A percentile compares a stretch with the other conserved stretches of the same genome.
These are phyloP conservation scores for Eurosta solidaginis DNA, from an alignment of 1,140 invertebrate species.

Conservation along the genomic window DNA sequence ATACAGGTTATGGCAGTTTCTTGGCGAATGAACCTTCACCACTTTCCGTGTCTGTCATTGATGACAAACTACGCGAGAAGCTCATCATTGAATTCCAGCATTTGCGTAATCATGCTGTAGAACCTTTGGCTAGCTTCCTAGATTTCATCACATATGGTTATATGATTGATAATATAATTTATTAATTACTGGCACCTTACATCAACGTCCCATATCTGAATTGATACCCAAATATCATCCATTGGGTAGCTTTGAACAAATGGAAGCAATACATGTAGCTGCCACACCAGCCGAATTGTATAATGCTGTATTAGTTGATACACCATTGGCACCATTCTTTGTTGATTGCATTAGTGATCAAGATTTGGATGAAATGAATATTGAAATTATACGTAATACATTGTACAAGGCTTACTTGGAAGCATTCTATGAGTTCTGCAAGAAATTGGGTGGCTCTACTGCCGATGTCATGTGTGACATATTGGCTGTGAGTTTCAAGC, in stretches of 20 bases:
- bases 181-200: conserved; percentile 97
- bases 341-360: conserved; percentile 99
- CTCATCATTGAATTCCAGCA: conserved; percentile 98
- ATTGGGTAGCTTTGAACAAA: conserved; percentile 98
- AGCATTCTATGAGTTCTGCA: conserved; percentile 97
- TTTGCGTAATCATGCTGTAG: conserved; percentile 95
- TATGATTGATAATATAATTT: conserved; percentile 99
- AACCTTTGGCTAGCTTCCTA: conserved; percentile 95
- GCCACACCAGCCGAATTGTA: conserved; percentile 98
- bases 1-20: conserved; percentile 98
- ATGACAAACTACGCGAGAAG: conserved; percentile 98
- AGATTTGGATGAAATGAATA: conserved; percentile 99
- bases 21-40: conserved; percentile 98
- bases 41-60: conserved; percentile 95
- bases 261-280: conserved; percentile 99
- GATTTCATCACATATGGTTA: conserved; percentile 99
- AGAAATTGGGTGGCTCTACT: conserved; percentile 95
- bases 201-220: conserved; percentile 97
- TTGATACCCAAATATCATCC: conserved; percentile 99
- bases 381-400: conserved; percentile 99
- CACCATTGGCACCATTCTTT: conserved; percentile 99
- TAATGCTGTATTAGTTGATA: conserved; percentile 99
- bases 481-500: conserved; percentile 79
- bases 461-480: conserved; percentile 99
- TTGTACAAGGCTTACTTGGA: conserved; percentile 99